phyloP scores from a whole-genome alignment of 1,140 invertebrate genomes.

The Saxidomus purpurata region DNA sequence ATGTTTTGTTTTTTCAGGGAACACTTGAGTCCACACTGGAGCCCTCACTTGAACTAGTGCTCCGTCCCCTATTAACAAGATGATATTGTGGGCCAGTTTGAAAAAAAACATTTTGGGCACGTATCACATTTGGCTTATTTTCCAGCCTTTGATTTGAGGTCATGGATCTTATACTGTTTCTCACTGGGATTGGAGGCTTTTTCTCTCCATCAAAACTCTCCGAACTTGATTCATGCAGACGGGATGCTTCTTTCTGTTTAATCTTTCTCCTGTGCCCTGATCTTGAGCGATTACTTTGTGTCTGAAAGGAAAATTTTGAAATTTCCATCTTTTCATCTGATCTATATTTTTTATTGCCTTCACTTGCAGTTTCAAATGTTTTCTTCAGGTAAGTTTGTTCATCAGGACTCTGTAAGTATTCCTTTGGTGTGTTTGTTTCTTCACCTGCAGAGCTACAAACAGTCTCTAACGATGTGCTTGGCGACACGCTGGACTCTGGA shows the following conservation, averaged over 20 bases:
- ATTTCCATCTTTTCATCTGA: not conserved
- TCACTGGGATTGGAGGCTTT: not conserved
- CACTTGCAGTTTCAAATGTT: not conserved
- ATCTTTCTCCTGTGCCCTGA: too few species aligned
- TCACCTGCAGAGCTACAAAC: not conserved
- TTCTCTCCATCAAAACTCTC: not conserved
- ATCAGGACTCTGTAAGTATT: not conserved
- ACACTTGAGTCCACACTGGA: not conserved
- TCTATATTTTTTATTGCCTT: not conserved
- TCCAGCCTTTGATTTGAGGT: not conserved
- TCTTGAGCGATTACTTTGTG: not conserved
- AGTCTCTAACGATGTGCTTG: not conserved
- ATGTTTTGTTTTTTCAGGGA: too few species aligned
- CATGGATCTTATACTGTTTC: not conserved
- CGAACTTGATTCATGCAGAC: not conserved
- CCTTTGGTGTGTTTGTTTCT: not conserved
- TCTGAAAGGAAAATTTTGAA: not conserved
- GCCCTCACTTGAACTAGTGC: not conserved
- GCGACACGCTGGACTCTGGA: not conserved
- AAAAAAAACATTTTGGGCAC: conserved; percentile 17
- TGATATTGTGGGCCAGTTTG: not conserved
- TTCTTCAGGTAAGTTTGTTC: not conserved
- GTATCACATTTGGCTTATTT: conserved; percentile 20
- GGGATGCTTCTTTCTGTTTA: not conserved
- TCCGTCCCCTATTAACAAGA: not conserved